Evolutionary conservation across 2,113 vertebrate species (phyloP).

Genomic region (Solea senegalensis): DNA sequence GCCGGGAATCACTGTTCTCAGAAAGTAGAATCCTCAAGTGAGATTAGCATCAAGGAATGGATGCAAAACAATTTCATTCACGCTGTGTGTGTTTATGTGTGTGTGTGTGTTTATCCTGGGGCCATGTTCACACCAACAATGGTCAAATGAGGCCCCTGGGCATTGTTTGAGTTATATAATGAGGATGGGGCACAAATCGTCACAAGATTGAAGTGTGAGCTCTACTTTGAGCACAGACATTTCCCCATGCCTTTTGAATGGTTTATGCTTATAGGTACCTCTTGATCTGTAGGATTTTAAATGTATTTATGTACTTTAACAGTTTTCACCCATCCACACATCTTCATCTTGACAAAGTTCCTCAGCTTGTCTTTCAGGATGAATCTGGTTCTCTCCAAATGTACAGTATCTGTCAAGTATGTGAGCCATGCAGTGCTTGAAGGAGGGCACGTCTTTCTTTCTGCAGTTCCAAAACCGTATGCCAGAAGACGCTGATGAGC

Average conservation of each 20-base stretch:
- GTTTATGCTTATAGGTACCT: constrained; percentile 15
- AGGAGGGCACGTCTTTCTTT: too few relatives aligned
- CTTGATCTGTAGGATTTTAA: too few relatives aligned
- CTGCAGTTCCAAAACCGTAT: too few relatives aligned
- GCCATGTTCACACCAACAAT: constrained; percentile 44
- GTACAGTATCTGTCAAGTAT: too few relatives aligned
- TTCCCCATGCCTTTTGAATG: constrained; percentile 34
- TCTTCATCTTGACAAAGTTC: too few relatives aligned
- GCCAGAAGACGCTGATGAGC: too few relatives aligned
- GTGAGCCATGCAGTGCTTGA: too few relatives aligned
- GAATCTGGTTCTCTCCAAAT: too few relatives aligned
- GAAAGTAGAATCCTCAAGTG: constrained; percentile 67
- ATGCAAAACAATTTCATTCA: constrained; percentile 51
- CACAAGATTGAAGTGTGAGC: constrained; percentile 39
- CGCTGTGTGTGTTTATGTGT: constrained; percentile 2
- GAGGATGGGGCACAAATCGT: constrained; percentile 56
- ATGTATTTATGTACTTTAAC: too few relatives aligned
- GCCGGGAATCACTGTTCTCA: constrained; percentile 62
- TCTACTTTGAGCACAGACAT: constrained; percentile 12
- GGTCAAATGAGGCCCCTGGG: constrained; percentile 74
- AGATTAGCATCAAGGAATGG: constrained; percentile 65
- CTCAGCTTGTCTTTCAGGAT: too few relatives aligned
- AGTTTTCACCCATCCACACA: too few relatives aligned
- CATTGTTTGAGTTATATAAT: constrained; percentile 71
- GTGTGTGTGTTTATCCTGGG: constrained; percentile 27